Conservation (phyloP, 2,888 invertebrate species). For the Lycophotia porphyrea region DNA sequence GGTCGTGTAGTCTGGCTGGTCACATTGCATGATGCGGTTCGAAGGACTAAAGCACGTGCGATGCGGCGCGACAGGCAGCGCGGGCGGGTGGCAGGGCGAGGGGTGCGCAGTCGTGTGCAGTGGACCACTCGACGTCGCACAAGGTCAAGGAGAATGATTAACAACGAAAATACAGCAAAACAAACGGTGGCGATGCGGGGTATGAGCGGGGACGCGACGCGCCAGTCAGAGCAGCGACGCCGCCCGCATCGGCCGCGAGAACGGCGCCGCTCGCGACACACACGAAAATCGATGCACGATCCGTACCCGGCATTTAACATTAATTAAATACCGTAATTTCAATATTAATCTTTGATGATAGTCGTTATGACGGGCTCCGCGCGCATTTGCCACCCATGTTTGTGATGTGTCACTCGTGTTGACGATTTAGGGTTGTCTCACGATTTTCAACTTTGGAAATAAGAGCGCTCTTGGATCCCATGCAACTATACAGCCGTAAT, state of each 20-base stretch:
- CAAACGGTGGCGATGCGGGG: constrained; percentile 87
- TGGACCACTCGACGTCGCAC: constrained; percentile 90
- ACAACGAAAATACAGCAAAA: constrained; percentile 91
- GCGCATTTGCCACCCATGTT: constrained; percentile 77
- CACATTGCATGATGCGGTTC: constrained; percentile 70
- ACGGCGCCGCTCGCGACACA: constrained; percentile 85
- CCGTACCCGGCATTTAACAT: constrained; percentile 84
- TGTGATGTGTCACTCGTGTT: constrained; percentile 78
- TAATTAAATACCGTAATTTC: constrained; percentile 81
- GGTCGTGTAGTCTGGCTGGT: constrained; percentile 67
- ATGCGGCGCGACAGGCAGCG: constrained; percentile 83
- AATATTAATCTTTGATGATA: constrained; percentile 77
- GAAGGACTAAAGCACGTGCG: constrained; percentile 83
- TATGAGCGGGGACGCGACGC: constrained; percentile 82
- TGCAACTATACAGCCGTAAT: constrained; percentile 61
- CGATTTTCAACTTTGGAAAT: constrained; percentile 71
- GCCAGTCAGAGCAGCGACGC: constrained; percentile 88
- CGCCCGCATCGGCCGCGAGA: constrained; percentile 86
- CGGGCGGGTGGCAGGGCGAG: constrained; percentile 83
- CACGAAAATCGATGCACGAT: constrained; percentile 89
- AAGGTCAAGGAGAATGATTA: constrained; percentile 91
- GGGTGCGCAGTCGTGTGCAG: constrained; percentile 89
- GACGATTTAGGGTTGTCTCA: constrained; percentile 73
- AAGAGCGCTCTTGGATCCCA: constrained; percentile 71
- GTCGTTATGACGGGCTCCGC: constrained; percentile 77